These are phyloP conservation scores for Tinea trinotella DNA, from an alignment of 2,888 invertebrate species.

Conservation along the genomic window DNA sequence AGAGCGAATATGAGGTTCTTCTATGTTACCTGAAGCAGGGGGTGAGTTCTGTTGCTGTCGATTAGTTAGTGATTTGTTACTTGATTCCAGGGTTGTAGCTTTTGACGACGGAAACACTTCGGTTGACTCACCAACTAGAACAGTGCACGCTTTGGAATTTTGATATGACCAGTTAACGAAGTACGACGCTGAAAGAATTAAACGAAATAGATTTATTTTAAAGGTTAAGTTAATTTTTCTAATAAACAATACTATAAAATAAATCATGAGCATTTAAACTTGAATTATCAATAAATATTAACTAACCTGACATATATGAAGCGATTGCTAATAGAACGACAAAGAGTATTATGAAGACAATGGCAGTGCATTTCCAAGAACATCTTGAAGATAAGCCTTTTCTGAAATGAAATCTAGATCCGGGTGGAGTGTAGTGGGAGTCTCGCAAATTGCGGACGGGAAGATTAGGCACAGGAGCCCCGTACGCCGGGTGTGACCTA, in stretches of 20 bases:
- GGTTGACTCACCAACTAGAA: constrained; percentile 84
- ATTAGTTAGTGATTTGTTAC: constrained; percentile 78
- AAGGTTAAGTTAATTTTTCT: not conserved
- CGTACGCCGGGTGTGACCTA: constrained; percentile 74
- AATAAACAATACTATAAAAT: not conserved
- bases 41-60: constrained; percentile 75
- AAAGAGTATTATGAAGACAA: constrained; percentile 88
- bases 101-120: constrained; percentile 80
- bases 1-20: constrained; percentile 69
- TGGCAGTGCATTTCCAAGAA: constrained; percentile 93
- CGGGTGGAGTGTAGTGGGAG: constrained; percentile 79
- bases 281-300: not conserved
- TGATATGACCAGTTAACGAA: constrained; percentile 89
- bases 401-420: constrained; percentile 87
- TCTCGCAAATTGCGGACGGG: constrained; percentile 82
- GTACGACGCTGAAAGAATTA: constrained; percentile 77
- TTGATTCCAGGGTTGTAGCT: constrained; percentile 77
- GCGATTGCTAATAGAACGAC: constrained; percentile 86
- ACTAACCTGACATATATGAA: constrained; percentile 88
- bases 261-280: not conserved
- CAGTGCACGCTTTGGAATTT: constrained; percentile 86
- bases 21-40: constrained; percentile 65
- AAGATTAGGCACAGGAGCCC: constrained; percentile 81
- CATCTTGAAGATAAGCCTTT: constrained; percentile 89
- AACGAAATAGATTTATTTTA: not conserved